Evolutionary conservation across 92 coral and sea anemone genomes (phyloP).

Genomic region (Paragorgia papillata): DNA sequence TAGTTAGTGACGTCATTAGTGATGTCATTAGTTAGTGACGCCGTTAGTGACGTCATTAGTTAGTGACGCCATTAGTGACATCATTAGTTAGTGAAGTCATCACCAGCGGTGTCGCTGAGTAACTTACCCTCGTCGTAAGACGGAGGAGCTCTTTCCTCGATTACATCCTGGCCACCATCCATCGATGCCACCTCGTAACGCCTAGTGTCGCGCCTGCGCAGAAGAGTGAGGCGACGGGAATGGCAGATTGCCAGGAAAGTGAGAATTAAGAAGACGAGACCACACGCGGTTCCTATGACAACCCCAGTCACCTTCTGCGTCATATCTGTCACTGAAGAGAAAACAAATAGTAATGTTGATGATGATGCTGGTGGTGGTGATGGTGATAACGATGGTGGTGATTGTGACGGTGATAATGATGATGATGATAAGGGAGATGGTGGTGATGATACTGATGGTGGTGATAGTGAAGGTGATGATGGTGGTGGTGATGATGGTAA

Average conservation of each 20-base stretch:
- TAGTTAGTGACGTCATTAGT: too few relatives aligned
- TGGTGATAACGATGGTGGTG: too few relatives aligned
- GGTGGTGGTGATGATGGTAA: too few relatives aligned
- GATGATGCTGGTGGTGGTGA: too few relatives aligned
- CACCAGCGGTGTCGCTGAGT: too few relatives aligned
- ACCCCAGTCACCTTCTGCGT: slow-evolving; percentile 86
- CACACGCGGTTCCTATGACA: slow-evolving; percentile 95
- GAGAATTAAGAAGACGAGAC: slow-evolving; percentile 83
- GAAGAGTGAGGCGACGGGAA: slow-evolving; percentile 68
- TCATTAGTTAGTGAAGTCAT: too few relatives aligned
- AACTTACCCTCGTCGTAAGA: slow-evolving; percentile 79
- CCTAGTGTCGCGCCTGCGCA: slow-evolving; percentile 55
- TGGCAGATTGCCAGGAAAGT: slow-evolving; percentile 90
- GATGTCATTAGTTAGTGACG: too few relatives aligned
- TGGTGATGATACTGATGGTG: too few relatives aligned
- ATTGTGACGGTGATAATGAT: too few relatives aligned
- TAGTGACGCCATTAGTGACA: not conserved
- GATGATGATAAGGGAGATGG: too few relatives aligned
- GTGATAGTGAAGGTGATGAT: too few relatives aligned
- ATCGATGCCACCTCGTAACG: slow-evolving; percentile 72
- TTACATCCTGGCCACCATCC: slow-evolving; percentile 68
- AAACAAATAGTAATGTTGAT: not conserved
- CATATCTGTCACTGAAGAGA: slow-evolving; percentile 39
- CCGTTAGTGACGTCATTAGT: too few relatives aligned
- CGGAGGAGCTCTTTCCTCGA: slow-evolving; percentile 81